Evolutionary conservation across 2,888 invertebrate genomes (phyloP).

Genomic region (Diachrysia chrysitis): DNA sequence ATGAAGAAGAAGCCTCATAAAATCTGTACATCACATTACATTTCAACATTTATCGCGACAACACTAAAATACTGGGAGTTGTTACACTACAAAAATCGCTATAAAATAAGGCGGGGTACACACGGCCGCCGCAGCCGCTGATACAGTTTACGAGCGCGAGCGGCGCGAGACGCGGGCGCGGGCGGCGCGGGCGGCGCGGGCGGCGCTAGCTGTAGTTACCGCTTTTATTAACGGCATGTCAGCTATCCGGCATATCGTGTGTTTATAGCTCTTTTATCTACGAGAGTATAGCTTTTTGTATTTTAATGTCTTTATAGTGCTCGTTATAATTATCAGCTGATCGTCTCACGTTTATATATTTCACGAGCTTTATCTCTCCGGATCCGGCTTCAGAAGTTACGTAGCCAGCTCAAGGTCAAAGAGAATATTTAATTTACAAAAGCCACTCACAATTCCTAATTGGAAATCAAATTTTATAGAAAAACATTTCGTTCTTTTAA

Average conservation of each 20-base stretch:
- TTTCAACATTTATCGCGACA: slow-evolving; percentile 45
- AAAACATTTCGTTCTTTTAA: slow-evolving; percentile 14
- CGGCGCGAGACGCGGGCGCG: slow-evolving; percentile 18
- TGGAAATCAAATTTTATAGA: slow-evolving; percentile 9
- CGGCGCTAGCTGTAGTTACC: slow-evolving; percentile 28
- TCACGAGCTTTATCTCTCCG: neutral
- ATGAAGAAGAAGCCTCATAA: slow-evolving; percentile 19
- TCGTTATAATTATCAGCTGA: slow-evolving; percentile 39
- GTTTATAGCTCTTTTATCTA: slow-evolving; percentile 58
- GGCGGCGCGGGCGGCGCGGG: slow-evolving; percentile 17
- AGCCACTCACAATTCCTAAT: slow-evolving; percentile 11
- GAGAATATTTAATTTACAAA: neutral
- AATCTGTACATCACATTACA: slow-evolving; percentile 28
- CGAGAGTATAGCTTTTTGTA: slow-evolving; percentile 55
- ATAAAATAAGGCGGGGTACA: slow-evolving; percentile 54
- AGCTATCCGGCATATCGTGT: slow-evolving; percentile 54
- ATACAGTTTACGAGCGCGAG: slow-evolving; percentile 53
- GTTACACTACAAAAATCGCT: slow-evolving; percentile 46
- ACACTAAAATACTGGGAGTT: slow-evolving; percentile 47
- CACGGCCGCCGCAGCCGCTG: slow-evolving; percentile 36
- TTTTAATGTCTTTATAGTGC: slow-evolving; percentile 25
- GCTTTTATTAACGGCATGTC: slow-evolving; percentile 53
- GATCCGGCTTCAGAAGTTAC: neutral
- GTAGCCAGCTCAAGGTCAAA: neutral
- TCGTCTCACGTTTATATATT: slow-evolving; percentile 13